A percentile compares a stretch with the other conserved stretches of the same genome.
Conservation (phyloP, 2,797 vertebrate species). For the Melanotaenia boesemani region DNA sequence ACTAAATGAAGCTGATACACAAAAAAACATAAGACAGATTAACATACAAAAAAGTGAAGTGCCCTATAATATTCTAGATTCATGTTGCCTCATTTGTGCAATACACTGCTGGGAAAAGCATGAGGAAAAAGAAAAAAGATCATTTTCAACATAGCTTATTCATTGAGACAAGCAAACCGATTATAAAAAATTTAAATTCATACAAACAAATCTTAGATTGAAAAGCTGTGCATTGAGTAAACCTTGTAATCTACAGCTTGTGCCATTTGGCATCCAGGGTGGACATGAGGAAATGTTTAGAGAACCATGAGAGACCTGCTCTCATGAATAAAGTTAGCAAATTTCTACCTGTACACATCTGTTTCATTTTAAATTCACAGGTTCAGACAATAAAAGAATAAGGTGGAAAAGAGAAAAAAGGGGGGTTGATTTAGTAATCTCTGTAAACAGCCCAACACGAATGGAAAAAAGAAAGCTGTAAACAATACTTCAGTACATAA, state of each 20-base stretch:
- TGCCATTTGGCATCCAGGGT: conserved; percentile 9
- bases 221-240: conserved; percentile 2
- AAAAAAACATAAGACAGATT: conserved; percentile 24
- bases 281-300: background rate
- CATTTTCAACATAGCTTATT: conserved; percentile 70
- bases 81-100: conserved; percentile 55
- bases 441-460: conserved; percentile 19
- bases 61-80: conserved; percentile 39
- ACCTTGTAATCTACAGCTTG: conserved; percentile 10
- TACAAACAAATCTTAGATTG: background rate
- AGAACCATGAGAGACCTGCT: conserved; percentile 77
- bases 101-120: conserved; percentile 46
- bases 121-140: background rate
- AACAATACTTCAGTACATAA: conserved; percentile 40
- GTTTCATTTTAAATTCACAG: conserved; percentile 30
- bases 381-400: background rate
- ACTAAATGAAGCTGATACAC: conserved; percentile 32
- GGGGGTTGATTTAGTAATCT: background rate
- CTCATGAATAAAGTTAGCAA: conserved; percentile 49
- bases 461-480: conserved; percentile 25
- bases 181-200: conserved; percentile 10
- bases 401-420: conserved; percentile 14
- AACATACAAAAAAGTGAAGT: conserved; percentile 52
- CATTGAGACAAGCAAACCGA: conserved; percentile 22
- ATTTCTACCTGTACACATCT: background rate